These are phyloP conservation scores for Aphelenchoides fujianensis DNA, from an alignment of 1,140 invertebrate genomes.

Conservation along the genomic window DNA sequence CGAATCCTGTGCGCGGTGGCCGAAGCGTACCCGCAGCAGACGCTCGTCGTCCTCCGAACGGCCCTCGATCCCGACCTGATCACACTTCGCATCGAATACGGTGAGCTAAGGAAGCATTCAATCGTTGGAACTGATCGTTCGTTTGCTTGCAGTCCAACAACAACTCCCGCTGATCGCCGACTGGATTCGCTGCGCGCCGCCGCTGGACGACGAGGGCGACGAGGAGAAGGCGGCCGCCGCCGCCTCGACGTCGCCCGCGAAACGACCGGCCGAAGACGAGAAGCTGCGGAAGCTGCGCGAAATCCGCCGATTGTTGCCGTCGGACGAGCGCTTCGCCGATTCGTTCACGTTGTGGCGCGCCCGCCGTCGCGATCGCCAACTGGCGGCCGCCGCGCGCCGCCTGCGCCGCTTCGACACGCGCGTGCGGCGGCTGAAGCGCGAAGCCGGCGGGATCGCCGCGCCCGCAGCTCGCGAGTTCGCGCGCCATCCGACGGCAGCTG, in stretches of 20 bases:
- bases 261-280: no score
- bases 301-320: no score
- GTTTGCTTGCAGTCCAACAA: slow-evolving; percentile 18
- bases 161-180: slow-evolving; percentile 10
- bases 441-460: background rate
- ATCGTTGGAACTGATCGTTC: background rate
- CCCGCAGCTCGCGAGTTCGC: no score
- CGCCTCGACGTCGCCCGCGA: no score
- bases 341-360: background rate
- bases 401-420: background rate
- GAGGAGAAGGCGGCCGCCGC: no score
- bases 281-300: no score
- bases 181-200: slow-evolving; percentile 22
- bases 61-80: slow-evolving; percentile 18
- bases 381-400: background rate
- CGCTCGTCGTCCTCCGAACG: slow-evolving; percentile 25
- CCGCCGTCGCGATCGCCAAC: background rate
- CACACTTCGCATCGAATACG: slow-evolving; percentile 28
- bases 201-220: slow-evolving; percentile 2
- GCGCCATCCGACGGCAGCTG: background rate
- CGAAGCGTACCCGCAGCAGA: slow-evolving; percentile 40
- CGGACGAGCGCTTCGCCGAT: background rate
- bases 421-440: background rate
- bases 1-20: slow-evolving; percentile 30
- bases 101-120: background rate